A percentile compares a stretch with the other conserved stretches of the same genome.
Conservation (phyloP, 2,113 vertebrate genomes). For the Trogon melanurus region DNA sequence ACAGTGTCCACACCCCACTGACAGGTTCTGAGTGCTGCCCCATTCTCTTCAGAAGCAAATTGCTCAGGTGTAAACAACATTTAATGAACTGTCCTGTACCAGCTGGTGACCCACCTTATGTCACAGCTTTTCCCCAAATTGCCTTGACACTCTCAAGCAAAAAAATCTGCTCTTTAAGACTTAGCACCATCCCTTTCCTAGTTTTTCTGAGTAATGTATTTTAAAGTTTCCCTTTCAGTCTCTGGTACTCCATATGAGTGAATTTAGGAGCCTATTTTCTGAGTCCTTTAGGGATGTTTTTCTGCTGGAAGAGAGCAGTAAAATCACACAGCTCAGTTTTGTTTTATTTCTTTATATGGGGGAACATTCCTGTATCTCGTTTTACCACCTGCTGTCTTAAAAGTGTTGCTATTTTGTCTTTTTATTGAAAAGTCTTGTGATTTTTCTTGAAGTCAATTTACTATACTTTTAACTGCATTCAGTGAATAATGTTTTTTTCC, state of each 20-base stretch:
- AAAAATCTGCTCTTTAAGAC: not conserved
- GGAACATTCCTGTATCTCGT: conserved; percentile 58
- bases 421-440: conserved; percentile 60
- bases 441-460: conserved; percentile 54
- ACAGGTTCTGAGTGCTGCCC: not conserved
- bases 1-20: not conserved
- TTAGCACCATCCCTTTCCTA: not conserved
- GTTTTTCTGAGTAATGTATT: not conserved
- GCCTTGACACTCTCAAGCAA: not conserved
- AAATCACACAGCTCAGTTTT: conserved; percentile 44
- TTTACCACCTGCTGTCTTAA: conserved; percentile 66
- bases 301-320: conserved; percentile 44
- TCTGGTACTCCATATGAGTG: not conserved
- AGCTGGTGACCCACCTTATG: not conserved
- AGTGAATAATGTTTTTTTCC: conserved; percentile 31
- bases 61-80: not conserved
- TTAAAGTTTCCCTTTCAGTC: conserved; percentile 31
- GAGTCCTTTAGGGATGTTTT: conserved; percentile 37
- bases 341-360: conserved; percentile 58
- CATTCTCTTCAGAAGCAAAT: not conserved
- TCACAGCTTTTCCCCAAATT: not conserved
- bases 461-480: conserved; percentile 7
- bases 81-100: not conserved
- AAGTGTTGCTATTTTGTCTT: conserved; percentile 57
- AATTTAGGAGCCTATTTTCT: conserved; percentile 43